Percentiles rank a stretch among this genome's conserved stretches.
Conservation (phyloP, 2,113 vertebrate species). For the Melanerpes formicivorus region DNA sequence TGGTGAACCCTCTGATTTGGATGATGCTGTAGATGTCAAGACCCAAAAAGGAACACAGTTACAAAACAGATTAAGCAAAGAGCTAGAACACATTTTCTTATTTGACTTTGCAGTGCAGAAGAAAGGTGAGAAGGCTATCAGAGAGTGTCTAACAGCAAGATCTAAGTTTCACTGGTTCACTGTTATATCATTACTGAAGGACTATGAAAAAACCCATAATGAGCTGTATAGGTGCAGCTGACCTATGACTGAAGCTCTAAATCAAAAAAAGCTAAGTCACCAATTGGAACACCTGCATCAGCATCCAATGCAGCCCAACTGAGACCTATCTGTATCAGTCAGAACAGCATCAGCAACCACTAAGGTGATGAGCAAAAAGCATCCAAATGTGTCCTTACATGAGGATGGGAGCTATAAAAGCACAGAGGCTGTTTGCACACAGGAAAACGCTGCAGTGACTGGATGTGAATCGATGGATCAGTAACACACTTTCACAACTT, state of each 20-base stretch:
- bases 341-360: neutral
- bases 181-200: neutral
- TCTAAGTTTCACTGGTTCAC: neutral
- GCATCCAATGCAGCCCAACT: neutral
- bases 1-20: conserved; percentile 93
- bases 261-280: neutral
- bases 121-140: neutral
- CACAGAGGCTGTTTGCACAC: neutral
- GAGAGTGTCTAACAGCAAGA: neutral
- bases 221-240: neutral
- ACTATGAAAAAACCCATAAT: neutral
- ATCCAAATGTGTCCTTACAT: neutral
- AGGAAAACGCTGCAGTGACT: neutral
- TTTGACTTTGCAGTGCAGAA: neutral
- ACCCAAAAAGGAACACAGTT: conserved; percentile 29
- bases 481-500: accelerated
- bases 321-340: neutral
- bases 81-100: neutral
- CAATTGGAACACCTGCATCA: neutral
- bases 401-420: neutral
- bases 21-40: conserved; percentile 82
- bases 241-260: neutral
- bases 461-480: neutral
- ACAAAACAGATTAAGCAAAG: neutral
- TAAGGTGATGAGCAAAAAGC: neutral